Base-by-base conservation (phyloP, 2,888 invertebrate species). In the Spisula solida region DNA sequence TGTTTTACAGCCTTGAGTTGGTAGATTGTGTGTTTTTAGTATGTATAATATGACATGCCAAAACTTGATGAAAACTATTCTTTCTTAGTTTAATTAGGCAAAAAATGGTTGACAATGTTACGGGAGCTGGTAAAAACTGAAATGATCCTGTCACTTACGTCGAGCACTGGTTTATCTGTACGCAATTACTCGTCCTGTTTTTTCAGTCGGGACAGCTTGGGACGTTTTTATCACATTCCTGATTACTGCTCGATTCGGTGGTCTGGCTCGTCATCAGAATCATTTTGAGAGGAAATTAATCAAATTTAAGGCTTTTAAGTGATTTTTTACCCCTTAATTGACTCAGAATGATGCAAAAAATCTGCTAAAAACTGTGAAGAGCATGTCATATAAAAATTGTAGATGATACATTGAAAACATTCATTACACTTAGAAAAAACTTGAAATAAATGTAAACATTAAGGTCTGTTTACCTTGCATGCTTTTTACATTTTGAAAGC, bases 31-130 rank as follows among this genome's bases (percentile, higher is more conserved):
- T 18, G 34, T 70, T 78, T 84, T 48, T 47, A 75, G 14, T 51
- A 51, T 75, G 48, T 78, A 84, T 70, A 84, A 75, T 78, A 51
- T 84, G 78, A 84, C 84, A 84, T 84, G 84, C 84, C 51, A 75
- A 16, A 75, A 25, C 31, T 75, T 31, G 75, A 75, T 75, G 75
- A 34, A 75, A 18, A 31, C 16, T 31, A 75, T 75, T 75, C 75
- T 75, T 75, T 31, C 75, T 75, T 75, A 18, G 31, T 75, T 75
- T 34, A 75, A 75, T 75, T 75, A 20, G 75, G 18, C 34, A 75
- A 75, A 75, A 75, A 31, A 75, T 34, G 31, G 75, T 75, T 75
- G 75, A 75, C 75, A 75, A 75, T 75, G 34, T 75, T 34, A 31
- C 18, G 34, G 34, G 75, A 34, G 75, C 29, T 14, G 75, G 34